Conservation (phyloP, 2,888 invertebrate species). For the Branchellion lobata region DNA sequence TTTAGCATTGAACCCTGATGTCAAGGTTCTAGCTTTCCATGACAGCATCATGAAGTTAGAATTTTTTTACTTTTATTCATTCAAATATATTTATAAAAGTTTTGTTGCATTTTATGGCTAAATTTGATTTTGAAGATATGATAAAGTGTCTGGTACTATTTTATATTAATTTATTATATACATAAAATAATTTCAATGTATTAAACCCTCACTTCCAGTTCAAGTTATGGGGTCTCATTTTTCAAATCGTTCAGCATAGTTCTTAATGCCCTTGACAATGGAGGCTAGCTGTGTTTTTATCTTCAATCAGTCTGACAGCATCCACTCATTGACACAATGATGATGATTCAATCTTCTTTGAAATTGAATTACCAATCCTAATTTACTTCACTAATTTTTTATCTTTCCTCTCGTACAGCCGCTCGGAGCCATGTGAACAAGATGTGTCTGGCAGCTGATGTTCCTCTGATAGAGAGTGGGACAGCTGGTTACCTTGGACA, state of each 20-base stretch:
- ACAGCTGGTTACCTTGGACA: slow-evolving; percentile 96
- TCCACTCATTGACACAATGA: too few species aligned
- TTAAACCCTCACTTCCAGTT: too few species aligned
- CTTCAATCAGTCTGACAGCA: neutral
- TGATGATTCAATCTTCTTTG: neutral
- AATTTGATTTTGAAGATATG: too few species aligned
- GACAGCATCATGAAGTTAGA: slow-evolving; percentile 87
- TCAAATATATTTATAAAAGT: neutral
- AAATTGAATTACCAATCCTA: too few species aligned
- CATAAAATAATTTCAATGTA: too few species aligned
- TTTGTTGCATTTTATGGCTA: neutral
- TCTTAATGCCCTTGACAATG: slow-evolving; percentile 93
- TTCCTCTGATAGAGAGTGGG: slow-evolving; percentile 93
- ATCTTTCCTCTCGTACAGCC: too few species aligned
- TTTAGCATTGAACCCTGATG: slow-evolving; percentile 81
- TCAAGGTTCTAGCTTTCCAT: slow-evolving; percentile 84
- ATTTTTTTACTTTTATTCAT: neutral
- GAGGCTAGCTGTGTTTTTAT: too few species aligned
- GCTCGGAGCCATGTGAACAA: slow-evolving; percentile 98
- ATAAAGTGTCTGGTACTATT: too few species aligned
- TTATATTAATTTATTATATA: slow-evolving; percentile 10
- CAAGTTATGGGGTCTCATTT: slow-evolving; percentile 84
- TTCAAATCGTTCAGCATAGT: slow-evolving; percentile 88
- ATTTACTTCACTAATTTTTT: too few species aligned
- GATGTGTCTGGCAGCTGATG: slow-evolving; percentile 91